Conservation (phyloP, 2,888 invertebrate species). For the Drosophila phalerata region DNA sequence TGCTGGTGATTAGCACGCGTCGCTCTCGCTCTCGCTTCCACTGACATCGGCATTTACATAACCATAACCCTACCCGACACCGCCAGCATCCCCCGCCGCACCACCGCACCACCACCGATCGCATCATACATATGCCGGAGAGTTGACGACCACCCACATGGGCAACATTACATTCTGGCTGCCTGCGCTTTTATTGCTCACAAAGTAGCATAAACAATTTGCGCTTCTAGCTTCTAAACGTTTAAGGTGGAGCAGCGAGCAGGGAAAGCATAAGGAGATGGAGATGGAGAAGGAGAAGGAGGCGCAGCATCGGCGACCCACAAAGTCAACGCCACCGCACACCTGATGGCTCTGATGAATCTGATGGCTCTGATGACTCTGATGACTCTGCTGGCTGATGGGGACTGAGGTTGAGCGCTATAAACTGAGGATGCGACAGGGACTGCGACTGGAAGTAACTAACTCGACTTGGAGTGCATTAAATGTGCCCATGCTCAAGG, state of each 20-base stretch:
- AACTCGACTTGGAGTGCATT: constrained; percentile 52
- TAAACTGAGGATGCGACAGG: background rate
- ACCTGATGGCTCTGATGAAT: constrained; percentile 66
- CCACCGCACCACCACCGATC: constrained; percentile 30
- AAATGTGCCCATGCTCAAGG: constrained; percentile 39
- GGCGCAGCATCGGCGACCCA: constrained; percentile 33
- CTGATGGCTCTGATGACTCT: background rate
- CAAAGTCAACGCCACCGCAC: constrained; percentile 79
- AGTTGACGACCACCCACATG: constrained; percentile 72
- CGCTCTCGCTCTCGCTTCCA: constrained; percentile 11
- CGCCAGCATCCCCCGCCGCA: constrained; percentile 7
- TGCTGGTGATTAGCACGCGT: constrained; percentile 79
- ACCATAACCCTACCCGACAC: constrained; percentile 3
- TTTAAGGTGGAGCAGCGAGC: background rate
- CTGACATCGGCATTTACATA: constrained; percentile 43
- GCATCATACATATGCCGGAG: constrained; percentile 44
- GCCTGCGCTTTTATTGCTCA: constrained; percentile 75
- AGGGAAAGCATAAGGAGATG: background rate
- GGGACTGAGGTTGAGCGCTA: constrained; percentile 9
- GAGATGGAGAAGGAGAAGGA: background rate
- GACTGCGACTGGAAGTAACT: constrained; percentile 2
- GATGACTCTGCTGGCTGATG: too few species aligned
- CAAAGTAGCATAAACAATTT: constrained; percentile 79
- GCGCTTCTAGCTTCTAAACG: constrained; percentile 63
- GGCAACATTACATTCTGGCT: constrained; percentile 34